Conservation (phyloP, 2,797 vertebrate genomes). For the Halcyon badia region DNA sequence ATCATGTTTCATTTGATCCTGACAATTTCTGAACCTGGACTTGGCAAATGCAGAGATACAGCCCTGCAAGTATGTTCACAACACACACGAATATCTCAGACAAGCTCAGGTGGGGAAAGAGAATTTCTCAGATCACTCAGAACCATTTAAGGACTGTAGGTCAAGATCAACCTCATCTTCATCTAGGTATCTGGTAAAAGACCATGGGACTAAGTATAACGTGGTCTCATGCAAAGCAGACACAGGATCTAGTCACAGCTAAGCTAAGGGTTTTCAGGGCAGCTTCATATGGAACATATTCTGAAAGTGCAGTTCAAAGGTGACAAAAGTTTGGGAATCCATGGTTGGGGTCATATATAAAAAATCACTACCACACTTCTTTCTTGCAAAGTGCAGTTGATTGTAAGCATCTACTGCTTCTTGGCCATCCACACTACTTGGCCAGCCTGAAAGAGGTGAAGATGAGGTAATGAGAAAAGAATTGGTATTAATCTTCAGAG, state of each 20-base stretch:
- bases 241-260: neutral
- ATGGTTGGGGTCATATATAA: neutral
- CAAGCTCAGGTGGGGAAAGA: neutral
- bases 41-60: neutral
- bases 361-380: neutral
- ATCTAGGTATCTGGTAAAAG: neutral
- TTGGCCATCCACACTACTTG: neutral
- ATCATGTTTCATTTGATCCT: neutral
- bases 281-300: neutral
- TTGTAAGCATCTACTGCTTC: neutral
- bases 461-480: conserved; percentile 12
- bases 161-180: neutral
- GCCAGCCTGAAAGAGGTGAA: neutral
- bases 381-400: neutral
- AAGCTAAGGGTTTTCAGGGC: neutral
- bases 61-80: neutral
- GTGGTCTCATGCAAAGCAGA: neutral
- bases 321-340: neutral
- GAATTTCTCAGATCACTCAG: neutral
- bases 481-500: neutral
- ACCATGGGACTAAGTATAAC: neutral
- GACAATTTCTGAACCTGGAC: neutral
- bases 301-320: neutral
- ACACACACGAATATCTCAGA: neutral
- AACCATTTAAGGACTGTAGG: neutral